Percentiles rank a stretch among this genome's conserved stretches.
These are phyloP conservation scores for Aldrovandia affinis DNA, from an alignment of 2,797 vertebrate species.

Conservation along the genomic window DNA sequence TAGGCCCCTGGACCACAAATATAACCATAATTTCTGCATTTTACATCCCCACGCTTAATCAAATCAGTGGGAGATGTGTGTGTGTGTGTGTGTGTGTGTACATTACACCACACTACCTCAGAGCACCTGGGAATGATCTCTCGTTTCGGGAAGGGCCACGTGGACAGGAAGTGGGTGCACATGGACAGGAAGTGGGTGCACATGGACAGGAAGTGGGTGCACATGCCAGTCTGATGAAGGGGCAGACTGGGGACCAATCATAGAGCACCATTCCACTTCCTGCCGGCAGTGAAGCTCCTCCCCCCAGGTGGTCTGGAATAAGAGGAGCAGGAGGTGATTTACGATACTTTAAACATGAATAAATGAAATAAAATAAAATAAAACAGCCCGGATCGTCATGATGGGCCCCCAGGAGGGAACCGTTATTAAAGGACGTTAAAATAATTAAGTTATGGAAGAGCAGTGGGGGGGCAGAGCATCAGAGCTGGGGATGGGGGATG, in stretches of 20 bases:
- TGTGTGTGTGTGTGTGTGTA: no score
- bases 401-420: conserved; percentile 22
- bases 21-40: conserved; percentile 53
- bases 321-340: conserved; percentile 25
- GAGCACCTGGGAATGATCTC: conserved; percentile 33
- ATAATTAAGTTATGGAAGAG: conserved; percentile 38
- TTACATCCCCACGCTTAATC: conserved; percentile 51
- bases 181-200: conserved; percentile 38
- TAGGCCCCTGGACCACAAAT: conserved; percentile 49
- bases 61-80: conserved; percentile 37
- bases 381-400: neutral
- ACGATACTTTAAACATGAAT: conserved; percentile 24
- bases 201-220: conserved; percentile 39
- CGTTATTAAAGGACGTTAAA: conserved; percentile 39
- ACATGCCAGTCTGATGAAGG: conserved; percentile 39
- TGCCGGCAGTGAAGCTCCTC: neutral
- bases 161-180: conserved; percentile 38
- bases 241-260: conserved; percentile 40
- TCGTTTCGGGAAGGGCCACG: conserved; percentile 18
- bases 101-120: conserved; percentile 37
- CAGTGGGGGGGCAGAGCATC: conserved; percentile 30
- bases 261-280: conserved; percentile 18
- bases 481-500: conserved; percentile 33
- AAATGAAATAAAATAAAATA: neutral
- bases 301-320: conserved; percentile 18